Conservation (phyloP, 35 echinoderm and acorn worm species). For the Strongylocentrotus purpuratus region DNA sequence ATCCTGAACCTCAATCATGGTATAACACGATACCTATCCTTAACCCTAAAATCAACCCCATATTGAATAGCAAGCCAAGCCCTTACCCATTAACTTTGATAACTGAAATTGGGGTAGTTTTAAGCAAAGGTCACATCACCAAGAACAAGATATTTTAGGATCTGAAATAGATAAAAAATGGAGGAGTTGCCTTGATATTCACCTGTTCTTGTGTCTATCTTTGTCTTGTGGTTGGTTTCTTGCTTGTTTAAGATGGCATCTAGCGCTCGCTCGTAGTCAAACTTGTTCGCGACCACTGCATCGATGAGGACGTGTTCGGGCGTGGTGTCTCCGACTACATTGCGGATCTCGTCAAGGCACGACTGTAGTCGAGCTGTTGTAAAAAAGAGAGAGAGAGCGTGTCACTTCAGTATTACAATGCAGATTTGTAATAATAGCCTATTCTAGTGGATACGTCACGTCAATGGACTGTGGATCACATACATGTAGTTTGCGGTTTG, state of each 20-base stretch:
- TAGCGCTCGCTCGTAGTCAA: conserved; percentile 81
- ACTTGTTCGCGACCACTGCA: conserved; percentile 66
- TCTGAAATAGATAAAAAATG: not conserved
- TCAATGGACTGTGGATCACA: no score
- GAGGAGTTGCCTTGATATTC: not conserved
- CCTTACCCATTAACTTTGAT: no score
- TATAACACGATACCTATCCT: no score
- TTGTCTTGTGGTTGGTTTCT: conserved; percentile 29
- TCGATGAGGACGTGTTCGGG: conserved; percentile 92
- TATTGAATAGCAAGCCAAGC: no score
- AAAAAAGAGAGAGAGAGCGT: not conserved
- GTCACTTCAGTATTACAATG: not conserved
- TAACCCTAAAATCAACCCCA: no score
- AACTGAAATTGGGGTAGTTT: not conserved
- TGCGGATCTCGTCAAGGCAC: conserved; percentile 94
- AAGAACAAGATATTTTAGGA: not conserved
- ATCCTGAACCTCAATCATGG: no score
- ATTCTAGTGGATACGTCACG: no score
- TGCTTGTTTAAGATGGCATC: conserved; percentile 80
- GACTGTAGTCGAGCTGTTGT: conserved; percentile 87
- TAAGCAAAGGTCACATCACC: not conserved
- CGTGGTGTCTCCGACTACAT: conserved; percentile 85
- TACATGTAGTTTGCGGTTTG: no score
- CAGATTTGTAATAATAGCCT: not conserved
- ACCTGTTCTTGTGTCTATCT: not conserved